A percentile compares a stretch with the other conserved stretches of the same genome.
phyloP scores from a whole-genome alignment of 1,140 invertebrate genomes.

The Drosophila jambulina region DNA sequence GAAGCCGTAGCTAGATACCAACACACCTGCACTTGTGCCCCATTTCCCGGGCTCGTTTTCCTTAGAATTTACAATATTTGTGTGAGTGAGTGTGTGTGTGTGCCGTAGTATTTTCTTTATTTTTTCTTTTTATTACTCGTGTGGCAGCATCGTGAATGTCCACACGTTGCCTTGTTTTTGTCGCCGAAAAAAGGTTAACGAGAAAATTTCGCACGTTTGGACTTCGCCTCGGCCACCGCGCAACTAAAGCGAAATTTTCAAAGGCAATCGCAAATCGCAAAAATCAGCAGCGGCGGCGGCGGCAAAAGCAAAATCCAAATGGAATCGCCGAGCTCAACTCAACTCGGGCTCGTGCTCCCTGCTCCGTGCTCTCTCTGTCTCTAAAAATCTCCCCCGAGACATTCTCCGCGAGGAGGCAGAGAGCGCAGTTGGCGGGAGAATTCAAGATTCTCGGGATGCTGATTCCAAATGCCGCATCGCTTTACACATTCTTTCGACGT shows the following conservation, averaged over 20 bases:
- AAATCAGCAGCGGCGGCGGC: constrained; percentile 28
- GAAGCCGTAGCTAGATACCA: constrained; percentile 37
- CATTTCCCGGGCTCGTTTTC: constrained; percentile 65
- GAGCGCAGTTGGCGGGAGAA: constrained; percentile 14
- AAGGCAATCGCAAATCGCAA: constrained; percentile 43
- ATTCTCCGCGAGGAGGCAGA: background rate
- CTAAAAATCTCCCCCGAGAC: background rate
- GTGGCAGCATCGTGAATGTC: constrained; percentile 64
- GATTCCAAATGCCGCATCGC: constrained; percentile 28
- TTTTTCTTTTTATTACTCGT: constrained; percentile 38
- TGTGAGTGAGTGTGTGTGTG: background rate
- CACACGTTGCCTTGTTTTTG: constrained; percentile 60
- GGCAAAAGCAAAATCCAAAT: constrained; percentile 35
- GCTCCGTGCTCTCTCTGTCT: constrained; percentile 8
- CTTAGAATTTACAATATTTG: constrained; percentile 67
- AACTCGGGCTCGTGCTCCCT: constrained; percentile 19
- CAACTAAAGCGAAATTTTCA: constrained; percentile 61
- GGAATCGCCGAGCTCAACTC: constrained; percentile 49
- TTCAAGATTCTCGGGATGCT: background rate
- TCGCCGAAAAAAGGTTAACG: constrained; percentile 31
- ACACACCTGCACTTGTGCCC: constrained; percentile 74
- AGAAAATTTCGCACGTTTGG: constrained; percentile 72
- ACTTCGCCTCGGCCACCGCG: constrained; percentile 70
- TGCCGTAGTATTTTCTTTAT: constrained; percentile 38
- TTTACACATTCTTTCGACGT: constrained; percentile 9